Evolutionary conservation across 2,113 vertebrate species (phyloP).

Genomic region (Gambusia holbrooki): DNA sequence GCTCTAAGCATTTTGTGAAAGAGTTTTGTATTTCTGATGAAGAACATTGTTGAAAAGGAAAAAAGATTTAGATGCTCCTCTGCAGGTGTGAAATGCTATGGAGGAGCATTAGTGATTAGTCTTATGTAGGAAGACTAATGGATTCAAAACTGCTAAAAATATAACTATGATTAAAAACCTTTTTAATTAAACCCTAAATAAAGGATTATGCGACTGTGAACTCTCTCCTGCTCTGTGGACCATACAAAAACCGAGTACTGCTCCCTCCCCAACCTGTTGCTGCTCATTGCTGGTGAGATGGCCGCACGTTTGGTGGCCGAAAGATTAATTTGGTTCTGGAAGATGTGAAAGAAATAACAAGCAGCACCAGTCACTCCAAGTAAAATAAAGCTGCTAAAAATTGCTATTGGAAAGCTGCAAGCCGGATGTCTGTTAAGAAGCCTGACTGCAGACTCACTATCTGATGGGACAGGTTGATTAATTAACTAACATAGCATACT

Average conservation of each 20-base stretch:
- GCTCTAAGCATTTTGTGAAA: neutral
- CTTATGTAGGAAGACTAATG: neutral
- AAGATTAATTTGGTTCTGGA: neutral
- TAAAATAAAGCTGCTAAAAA: neutral
- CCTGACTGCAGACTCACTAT: too few relatives aligned
- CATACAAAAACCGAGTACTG: neutral
- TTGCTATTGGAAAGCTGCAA: neutral
- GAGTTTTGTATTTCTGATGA: neutral
- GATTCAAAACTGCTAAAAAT: neutral
- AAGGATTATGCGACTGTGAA: neutral
- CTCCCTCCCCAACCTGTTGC: neutral
- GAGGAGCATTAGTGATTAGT: neutral
- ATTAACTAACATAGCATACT: neutral
- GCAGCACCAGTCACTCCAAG: neutral
- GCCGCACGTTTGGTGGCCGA: neutral
- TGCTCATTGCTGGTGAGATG: neutral
- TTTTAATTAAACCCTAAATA: neutral
- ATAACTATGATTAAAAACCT: neutral
- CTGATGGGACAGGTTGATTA: neutral
- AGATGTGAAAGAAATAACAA: neutral
- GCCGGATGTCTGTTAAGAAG: too few relatives aligned
- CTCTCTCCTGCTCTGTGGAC: neutral
- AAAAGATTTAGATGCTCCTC: neutral
- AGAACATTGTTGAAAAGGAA: too few relatives aligned
- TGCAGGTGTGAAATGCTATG: neutral